Percentiles rank a stretch among this genome's conserved stretches.
Conservation (phyloP, 2,113 vertebrate species). For the Nothoprocta perdicaria region DNA sequence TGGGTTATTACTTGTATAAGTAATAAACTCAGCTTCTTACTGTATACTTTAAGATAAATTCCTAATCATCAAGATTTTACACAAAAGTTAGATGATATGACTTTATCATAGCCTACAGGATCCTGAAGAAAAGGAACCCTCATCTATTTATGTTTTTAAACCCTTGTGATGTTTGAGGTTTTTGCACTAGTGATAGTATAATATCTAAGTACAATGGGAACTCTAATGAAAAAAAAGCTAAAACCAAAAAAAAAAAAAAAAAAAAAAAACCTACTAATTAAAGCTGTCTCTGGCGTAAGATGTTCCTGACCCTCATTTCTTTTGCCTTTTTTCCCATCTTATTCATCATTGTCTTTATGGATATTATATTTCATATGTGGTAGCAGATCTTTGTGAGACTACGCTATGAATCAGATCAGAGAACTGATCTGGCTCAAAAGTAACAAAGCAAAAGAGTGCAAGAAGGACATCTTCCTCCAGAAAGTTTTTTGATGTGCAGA, state of each 20-base stretch:
- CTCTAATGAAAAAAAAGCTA: not conserved
- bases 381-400: not conserved
- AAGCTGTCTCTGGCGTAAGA: not conserved
- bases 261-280: not conserved
- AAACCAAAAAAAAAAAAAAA: not conserved
- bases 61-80: not conserved
- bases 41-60: conserved; percentile 28
- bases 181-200: not conserved
- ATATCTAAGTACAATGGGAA: not conserved
- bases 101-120: not conserved
- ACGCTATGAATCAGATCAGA: not conserved
- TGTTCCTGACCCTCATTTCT: not conserved
- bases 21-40: not conserved
- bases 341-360: not conserved
- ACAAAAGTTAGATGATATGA: not conserved
- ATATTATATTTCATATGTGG: not conserved
- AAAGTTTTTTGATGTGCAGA: not conserved
- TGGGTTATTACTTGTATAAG: not conserved
- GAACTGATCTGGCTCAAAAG: not conserved
- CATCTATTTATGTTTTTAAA: not conserved
- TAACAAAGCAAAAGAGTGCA: not conserved
- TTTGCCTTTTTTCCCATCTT: not conserved
- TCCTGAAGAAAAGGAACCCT: conserved; percentile 13
- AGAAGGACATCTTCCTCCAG: not conserved
- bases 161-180: not conserved